Conservation (phyloP, 2,888 invertebrate species). For the Apamea epomidion region DNA sequence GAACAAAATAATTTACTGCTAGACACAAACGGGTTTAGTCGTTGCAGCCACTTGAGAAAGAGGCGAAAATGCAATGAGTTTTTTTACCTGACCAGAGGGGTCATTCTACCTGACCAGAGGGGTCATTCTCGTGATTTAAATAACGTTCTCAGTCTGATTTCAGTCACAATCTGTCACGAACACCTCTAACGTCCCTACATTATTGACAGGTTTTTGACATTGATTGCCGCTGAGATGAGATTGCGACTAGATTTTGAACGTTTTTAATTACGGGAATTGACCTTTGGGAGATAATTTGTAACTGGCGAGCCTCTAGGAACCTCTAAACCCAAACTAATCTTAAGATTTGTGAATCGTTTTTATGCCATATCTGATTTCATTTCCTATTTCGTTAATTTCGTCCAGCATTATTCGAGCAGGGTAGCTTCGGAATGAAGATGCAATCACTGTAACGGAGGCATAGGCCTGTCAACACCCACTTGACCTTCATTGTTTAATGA, state of each 20-base stretch:
- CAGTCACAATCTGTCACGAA: neutral
- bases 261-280: neutral
- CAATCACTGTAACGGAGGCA: constrained; percentile 81
- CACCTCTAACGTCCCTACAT: neutral
- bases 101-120: neutral
- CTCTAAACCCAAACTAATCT: neutral
- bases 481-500: constrained; percentile 65
- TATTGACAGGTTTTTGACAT: neutral
- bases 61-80: neutral
- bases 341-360: neutral
- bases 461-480: constrained; percentile 68
- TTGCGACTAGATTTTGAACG: neutral
- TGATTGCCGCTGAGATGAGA: neutral
- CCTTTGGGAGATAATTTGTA: neutral
- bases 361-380: constrained; percentile 72
- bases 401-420: constrained; percentile 74
- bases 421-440: constrained; percentile 84
- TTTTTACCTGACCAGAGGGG: neutral
- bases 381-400: constrained; percentile 53
- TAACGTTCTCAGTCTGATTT: neutral
- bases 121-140: neutral
- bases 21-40: neutral
- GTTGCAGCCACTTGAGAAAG: neutral
- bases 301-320: neutral
- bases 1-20: neutral